phyloP scores from a whole-genome alignment of 2,113 vertebrate genomes.

The Pteruthius melanotis region DNA sequence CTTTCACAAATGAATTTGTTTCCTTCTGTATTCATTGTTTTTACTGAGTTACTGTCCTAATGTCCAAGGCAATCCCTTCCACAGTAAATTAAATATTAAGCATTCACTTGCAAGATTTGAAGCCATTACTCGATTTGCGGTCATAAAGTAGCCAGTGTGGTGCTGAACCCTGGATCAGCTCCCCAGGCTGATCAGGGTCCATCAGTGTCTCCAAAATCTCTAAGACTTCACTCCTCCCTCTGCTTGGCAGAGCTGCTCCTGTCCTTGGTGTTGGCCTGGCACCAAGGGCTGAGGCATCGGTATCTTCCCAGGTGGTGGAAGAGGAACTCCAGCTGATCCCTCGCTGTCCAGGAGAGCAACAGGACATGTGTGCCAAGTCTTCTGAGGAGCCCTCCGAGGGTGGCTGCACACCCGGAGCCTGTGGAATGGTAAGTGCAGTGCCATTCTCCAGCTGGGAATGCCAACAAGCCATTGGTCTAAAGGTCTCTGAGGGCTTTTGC shows the following conservation, averaged over 20 bases:
- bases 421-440: neutral
- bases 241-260: neutral
- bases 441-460: neutral
- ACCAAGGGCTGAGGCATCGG: neutral
- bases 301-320: neutral
- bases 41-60: neutral
- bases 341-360: rapidly evolving
- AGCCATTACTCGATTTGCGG: neutral
- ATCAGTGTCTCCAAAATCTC: neutral
- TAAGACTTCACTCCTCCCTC: neutral
- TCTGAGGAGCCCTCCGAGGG: neutral
- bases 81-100: neutral
- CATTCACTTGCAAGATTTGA: neutral
- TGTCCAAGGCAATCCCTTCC: neutral
- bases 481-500: neutral
- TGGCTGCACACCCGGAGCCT: neutral
- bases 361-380: rapidly evolving
- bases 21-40: neutral
- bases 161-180: neutral
- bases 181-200: neutral
- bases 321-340: neutral
- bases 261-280: neutral
- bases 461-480: neutral
- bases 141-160: neutral
- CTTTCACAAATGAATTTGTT: neutral